phyloP scores from a whole-genome alignment of 2,113 vertebrate species.

The Psilopogon haemacephalus region DNA sequence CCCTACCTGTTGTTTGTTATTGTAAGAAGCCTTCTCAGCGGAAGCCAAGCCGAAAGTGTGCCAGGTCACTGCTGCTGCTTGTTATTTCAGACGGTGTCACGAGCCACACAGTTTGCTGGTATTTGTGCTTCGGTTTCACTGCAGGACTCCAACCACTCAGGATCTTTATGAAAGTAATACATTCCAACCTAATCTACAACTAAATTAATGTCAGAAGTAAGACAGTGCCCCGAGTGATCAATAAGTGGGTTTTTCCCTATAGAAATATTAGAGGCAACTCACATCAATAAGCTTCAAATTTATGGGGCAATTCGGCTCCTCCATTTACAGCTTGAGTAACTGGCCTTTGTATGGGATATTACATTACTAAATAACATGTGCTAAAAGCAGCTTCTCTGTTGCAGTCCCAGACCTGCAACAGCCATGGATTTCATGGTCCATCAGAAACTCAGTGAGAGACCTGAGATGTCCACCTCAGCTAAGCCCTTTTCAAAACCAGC shows the following conservation, averaged over 20 bases:
- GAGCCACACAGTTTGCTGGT: slow-evolving; percentile 9
- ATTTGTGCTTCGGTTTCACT: slow-evolving; percentile 45
- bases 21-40: slow-evolving; percentile 30
- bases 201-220: slow-evolving; percentile 64
- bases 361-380: slow-evolving; percentile 59
- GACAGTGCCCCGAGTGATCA: slow-evolving; percentile 47
- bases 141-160: slow-evolving; percentile 53
- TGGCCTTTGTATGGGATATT: slow-evolving; percentile 48
- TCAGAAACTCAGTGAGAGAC: not conserved
- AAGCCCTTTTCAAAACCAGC: not conserved
- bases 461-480: not conserved
- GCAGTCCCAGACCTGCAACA: not conserved
- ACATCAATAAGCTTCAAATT: slow-evolving; percentile 64
- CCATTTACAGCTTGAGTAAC: slow-evolving; percentile 61
- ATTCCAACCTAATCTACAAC: slow-evolving; percentile 55
- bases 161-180: slow-evolving; percentile 66
- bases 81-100: slow-evolving; percentile 54
- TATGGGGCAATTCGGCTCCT: slow-evolving; percentile 47
- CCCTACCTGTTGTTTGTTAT: slow-evolving; percentile 48
- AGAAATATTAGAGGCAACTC: slow-evolving; percentile 60
- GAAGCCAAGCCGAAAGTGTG: slow-evolving; percentile 9
- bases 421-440: not conserved
- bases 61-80: slow-evolving; percentile 16
- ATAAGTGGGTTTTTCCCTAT: slow-evolving; percentile 49
- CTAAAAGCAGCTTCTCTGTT: slow-evolving; percentile 8